Conservation (phyloP, 2,113 vertebrate species). For the Misgurnus mizolepis region DNA sequence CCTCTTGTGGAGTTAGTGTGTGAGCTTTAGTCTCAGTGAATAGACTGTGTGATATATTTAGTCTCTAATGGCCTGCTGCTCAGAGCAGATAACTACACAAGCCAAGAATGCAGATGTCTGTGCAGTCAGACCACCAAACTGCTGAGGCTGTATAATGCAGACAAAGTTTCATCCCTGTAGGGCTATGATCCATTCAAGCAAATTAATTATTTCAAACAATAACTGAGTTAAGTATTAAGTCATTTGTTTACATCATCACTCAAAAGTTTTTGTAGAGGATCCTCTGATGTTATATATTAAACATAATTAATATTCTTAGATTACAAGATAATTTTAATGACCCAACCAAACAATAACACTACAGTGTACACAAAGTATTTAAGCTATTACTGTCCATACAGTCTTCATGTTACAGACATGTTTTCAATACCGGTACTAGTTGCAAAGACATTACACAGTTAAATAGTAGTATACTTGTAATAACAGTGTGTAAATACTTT, state of each 20-base stretch:
- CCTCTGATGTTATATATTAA: not conserved
- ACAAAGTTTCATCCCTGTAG: conserved; percentile 29
- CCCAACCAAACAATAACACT: too few species aligned
- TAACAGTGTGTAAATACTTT: too few species aligned
- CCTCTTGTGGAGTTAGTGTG: conserved; percentile 25
- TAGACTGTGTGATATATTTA: conserved; percentile 53
- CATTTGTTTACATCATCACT: conserved; percentile 11
- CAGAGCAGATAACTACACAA: conserved; percentile 57
- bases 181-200: conserved; percentile 13
- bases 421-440: too few species aligned
- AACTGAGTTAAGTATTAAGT: not conserved
- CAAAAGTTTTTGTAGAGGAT: conserved; percentile 7
- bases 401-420: too few species aligned
- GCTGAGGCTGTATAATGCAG: conserved; percentile 48
- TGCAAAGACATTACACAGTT: too few species aligned
- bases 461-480: too few species aligned
- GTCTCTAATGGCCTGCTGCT: conserved; percentile 55
- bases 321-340: too few species aligned
- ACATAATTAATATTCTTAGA: too few species aligned
- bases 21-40: conserved; percentile 44
- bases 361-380: too few species aligned
- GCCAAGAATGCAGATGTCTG: conserved; percentile 59
- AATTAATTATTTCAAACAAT: conserved; percentile 13
- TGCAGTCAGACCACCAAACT: conserved; percentile 55
- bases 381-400: too few species aligned